These are phyloP conservation scores for Mechanitis messenoides DNA, from an alignment of 2,888 invertebrate genomes.

Conservation along the genomic window DNA sequence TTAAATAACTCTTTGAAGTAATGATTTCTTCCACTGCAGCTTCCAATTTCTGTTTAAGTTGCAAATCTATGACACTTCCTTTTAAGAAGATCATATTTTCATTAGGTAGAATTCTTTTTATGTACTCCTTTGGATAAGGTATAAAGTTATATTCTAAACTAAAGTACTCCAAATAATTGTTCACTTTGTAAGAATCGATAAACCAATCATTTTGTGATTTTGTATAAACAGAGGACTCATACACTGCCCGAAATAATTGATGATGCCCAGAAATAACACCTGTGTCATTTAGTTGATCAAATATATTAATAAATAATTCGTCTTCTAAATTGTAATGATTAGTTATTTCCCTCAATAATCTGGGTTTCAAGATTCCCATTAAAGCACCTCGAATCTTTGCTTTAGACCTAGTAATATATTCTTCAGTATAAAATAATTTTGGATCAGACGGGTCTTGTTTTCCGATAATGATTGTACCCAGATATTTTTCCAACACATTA, in stretches of 20 bases:
- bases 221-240: constrained; percentile 82
- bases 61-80: constrained; percentile 85
- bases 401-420: constrained; percentile 89
- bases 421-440: constrained; percentile 91
- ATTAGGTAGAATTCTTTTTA: constrained; percentile 84
- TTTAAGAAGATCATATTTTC: constrained; percentile 85
- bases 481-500: constrained; percentile 83
- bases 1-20: constrained; percentile 86
- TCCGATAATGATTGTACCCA: constrained; percentile 89
- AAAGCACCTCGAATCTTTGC: constrained; percentile 92
- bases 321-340: constrained; percentile 88
- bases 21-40: constrained; percentile 91
- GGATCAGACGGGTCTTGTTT: constrained; percentile 89
- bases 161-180: constrained; percentile 96
- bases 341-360: constrained; percentile 85
- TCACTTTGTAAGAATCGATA: constrained; percentile 92
- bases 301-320: constrained; percentile 85
- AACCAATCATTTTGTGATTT: constrained; percentile 90
- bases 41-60: constrained; percentile 82
- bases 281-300: constrained; percentile 78
- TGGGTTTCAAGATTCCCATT: constrained; percentile 89
- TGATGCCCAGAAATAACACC: constrained; percentile 80
- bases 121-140: constrained; percentile 88
- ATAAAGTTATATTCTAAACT: constrained; percentile 92
- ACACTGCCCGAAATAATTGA: constrained; percentile 75